Conservation (phyloP, 35 echinoderm and acorn worm genomes). For the Diadema setosum region DNA sequence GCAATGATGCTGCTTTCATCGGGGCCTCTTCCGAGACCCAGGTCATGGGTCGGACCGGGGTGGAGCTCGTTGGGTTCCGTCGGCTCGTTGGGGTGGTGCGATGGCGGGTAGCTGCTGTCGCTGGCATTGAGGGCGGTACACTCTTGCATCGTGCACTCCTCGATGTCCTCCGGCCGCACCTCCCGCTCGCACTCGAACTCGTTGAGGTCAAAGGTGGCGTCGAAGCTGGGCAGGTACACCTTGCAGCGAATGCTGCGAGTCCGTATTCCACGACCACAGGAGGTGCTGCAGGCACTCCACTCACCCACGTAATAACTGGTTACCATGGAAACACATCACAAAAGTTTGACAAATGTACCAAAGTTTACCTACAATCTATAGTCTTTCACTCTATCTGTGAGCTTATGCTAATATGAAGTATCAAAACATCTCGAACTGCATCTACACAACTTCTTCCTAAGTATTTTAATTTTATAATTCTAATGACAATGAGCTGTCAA, state of each 20-base stretch:
- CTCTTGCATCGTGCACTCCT: not conserved
- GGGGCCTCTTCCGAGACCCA: not conserved
- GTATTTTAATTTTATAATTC: no score
- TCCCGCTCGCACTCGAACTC: slow-evolving; percentile 6
- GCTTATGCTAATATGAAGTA: no score
- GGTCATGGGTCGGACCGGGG: not conserved
- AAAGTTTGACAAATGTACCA: not conserved
- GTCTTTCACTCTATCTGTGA: no score
- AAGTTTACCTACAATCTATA: no score
- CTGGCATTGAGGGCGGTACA: not conserved
- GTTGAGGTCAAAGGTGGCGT: not conserved
- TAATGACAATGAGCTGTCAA: no score
- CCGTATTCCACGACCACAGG: slow-evolving; percentile 27
- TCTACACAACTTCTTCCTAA: no score
- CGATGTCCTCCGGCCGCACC: not conserved
- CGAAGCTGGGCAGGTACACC: not conserved
- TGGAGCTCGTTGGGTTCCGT: slow-evolving; percentile 2
- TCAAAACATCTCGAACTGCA: no score
- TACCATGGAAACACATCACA: not conserved
- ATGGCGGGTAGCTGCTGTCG: not conserved
- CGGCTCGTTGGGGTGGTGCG: not conserved
- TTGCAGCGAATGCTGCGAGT: slow-evolving; percentile 27
- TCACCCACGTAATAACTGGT: slow-evolving; percentile 29
- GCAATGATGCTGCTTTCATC: not conserved
- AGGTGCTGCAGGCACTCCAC: slow-evolving; percentile 35